Evolutionary conservation across 2,888 invertebrate genomes (phyloP), one percentile per base, ranked within the genome.

Genomic region (Ommatoiulus sabulosus): DNA sequence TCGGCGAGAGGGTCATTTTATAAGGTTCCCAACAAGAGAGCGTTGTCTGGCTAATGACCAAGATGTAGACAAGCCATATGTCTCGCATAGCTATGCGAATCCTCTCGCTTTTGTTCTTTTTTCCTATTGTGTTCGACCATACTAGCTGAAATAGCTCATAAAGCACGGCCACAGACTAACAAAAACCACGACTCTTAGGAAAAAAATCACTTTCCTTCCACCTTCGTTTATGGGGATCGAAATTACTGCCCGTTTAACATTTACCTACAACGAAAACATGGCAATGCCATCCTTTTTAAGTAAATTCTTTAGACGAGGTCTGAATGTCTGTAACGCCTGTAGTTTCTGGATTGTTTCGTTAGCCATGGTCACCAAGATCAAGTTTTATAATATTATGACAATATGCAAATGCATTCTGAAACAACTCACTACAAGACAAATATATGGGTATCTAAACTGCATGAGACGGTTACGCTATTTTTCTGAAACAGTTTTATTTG

Each of bases 61-160:
- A 72, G 72, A 72, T 85, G 46, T 85, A 85, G 85, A 85, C 44
- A 44, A 44, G 85, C 85, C 44, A 85, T 46, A 85, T 85, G 52
- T 87, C 86, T 86, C 52, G 57, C 87, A 87, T 48, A 87, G 48
- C 87, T 87, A 87, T 87, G 87, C 87, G 87, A 87, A 87, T 43
- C 48, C 57, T 46, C 52, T 52, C 24, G 43, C 87, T 52, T 52
- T 87, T 87, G 87, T 87, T 35, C 44, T 86, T 86, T 84, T 44
- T 87, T 87, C 46, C 46, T 46, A 20, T 85, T 85, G 44, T 46
- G 15, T 85, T 85, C 44, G 10, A 44, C 85, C 85, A 46, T 17
- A 46, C 46, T 48, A 8, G 52, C 87, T 52, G 87, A 46, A 87
- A 87, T 87, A 87, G 87, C 87, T 87, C 87, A 87, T 87, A 87